These are phyloP conservation scores for Phytoseiulus persimilis DNA, from an alignment of 2,888 invertebrate species.

Conservation along the genomic window DNA sequence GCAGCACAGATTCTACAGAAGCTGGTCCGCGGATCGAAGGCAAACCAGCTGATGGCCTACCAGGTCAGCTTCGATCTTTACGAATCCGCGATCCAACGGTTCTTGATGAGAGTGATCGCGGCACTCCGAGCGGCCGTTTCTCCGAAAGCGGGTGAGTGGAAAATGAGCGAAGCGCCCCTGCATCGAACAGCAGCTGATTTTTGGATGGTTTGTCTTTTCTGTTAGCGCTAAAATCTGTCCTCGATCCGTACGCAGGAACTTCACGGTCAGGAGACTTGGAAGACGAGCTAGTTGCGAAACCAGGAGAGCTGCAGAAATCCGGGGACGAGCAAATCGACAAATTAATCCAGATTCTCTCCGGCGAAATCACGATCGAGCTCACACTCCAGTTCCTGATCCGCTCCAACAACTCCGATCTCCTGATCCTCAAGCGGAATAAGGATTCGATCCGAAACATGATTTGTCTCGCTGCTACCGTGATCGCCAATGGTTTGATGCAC, in stretches of 20 bases:
- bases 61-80: slow-evolving; percentile 98
- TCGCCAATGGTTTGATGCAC: slow-evolving; percentile 98
- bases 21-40: slow-evolving; percentile 59
- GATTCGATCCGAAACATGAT: slow-evolving; percentile 94
- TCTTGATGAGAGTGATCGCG: slow-evolving; percentile 74
- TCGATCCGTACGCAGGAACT: neutral
- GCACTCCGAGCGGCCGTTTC: slow-evolving; percentile 73
- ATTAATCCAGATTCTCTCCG: slow-evolving; percentile 79
- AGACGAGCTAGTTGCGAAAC: slow-evolving; percentile 42
- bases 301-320: slow-evolving; percentile 70
- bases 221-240: no score
- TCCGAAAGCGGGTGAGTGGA: slow-evolving; percentile 8
- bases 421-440: slow-evolving; percentile 70
- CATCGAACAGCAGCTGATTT: no score
- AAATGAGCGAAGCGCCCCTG: no score
- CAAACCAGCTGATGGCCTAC: slow-evolving; percentile 86
- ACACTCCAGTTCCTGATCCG: slow-evolving; percentile 95
- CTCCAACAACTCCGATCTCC: slow-evolving; percentile 93
- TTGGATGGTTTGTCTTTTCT: no score
- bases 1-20: slow-evolving; percentile 87
- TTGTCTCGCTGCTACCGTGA: slow-evolving; percentile 96
- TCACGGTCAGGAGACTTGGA: no score
- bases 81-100: slow-evolving; percentile 97
- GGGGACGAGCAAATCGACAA: slow-evolving; percentile 79
- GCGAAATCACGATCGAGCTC: slow-evolving; percentile 89